Base-by-base conservation (phyloP, 2,888 invertebrate genomes). In the Gnatocerus cornutus region DNA sequence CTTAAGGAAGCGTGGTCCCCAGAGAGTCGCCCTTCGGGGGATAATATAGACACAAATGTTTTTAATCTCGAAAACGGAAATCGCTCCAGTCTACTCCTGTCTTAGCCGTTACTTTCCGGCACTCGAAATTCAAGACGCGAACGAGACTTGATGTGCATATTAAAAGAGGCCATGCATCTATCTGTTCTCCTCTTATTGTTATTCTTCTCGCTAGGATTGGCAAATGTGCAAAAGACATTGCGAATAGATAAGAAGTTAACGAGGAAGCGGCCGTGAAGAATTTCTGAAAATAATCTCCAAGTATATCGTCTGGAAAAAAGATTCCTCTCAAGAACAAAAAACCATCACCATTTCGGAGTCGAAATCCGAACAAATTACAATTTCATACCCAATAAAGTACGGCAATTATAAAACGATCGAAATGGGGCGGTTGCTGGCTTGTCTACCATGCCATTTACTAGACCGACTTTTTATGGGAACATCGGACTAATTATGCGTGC, bases 151-250 rank as follows among this genome's bases (percentile, higher is more conserved):
- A 77, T 77, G 74, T 76, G 81, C 81, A 81, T 81, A 80, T 78
- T 80, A 80, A 81, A 77, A 73, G 65, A 73, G 74, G 69, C 72
- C 77, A 69, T 73, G 75, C 76, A 76, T 78, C 76, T 76, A 77
- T 78, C 75, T 73, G 68, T 76, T 50, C 55, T 50, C 16, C 72
- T 77, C 81, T 79, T 81, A 81, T 81, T 81, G 80, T 80, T 81
- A 80, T 82, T 81, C 82, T 79, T 78, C 79, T 78, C 81, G 79
- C 76, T 77, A 76, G 76, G 76, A 79, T 80, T 81, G 81, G 82
- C 79, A 82, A 82, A 83, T 82, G 81, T 81, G 81, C 80, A 81
- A 82, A 81, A 82, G 81, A 81, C 80, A 80, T 79, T 73, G 78
- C 77, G 80, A 80, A 81, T 80, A 81, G 81, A 82, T 81, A 81